Evolutionary conservation across 2,113 vertebrate genomes (phyloP).

Genomic region (Anas platyrhynchos): DNA sequence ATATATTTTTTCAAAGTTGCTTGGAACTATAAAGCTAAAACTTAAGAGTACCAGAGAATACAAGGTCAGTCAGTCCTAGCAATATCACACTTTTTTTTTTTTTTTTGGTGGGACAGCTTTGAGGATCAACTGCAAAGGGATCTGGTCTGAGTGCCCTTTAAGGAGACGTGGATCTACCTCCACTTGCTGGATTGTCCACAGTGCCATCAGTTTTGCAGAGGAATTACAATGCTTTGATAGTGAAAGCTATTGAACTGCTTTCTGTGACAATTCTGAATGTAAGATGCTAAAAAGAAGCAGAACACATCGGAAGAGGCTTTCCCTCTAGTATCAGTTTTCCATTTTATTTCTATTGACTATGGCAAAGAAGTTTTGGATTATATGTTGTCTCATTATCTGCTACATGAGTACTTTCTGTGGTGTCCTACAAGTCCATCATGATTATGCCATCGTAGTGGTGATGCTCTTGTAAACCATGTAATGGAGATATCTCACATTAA

Average conservation of each 20-base stretch:
- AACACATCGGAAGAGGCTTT: background rate
- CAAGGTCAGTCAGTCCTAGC: background rate
- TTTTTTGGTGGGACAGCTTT: background rate
- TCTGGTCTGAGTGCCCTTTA: background rate
- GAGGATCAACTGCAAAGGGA: background rate
- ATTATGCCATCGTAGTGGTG: background rate
- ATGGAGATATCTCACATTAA: background rate
- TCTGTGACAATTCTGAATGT: background rate
- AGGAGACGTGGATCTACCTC: background rate
- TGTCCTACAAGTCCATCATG: background rate
- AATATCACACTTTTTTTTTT: background rate
- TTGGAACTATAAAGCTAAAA: background rate
- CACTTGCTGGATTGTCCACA: background rate
- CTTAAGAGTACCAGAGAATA: background rate
- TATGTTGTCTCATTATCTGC: background rate
- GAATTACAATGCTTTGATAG: background rate
- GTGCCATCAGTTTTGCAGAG: background rate
- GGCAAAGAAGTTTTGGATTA: background rate
- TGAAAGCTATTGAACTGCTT: background rate
- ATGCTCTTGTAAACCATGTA: background rate
- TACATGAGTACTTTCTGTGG: background rate
- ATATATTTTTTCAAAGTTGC: background rate
- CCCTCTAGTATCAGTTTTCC: background rate
- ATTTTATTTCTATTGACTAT: background rate
- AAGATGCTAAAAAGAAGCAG: slow-evolving; percentile 1